Base-by-base conservation (phyloP, 2,797 vertebrate species). In the Macrochelys suwanniensis region DNA sequence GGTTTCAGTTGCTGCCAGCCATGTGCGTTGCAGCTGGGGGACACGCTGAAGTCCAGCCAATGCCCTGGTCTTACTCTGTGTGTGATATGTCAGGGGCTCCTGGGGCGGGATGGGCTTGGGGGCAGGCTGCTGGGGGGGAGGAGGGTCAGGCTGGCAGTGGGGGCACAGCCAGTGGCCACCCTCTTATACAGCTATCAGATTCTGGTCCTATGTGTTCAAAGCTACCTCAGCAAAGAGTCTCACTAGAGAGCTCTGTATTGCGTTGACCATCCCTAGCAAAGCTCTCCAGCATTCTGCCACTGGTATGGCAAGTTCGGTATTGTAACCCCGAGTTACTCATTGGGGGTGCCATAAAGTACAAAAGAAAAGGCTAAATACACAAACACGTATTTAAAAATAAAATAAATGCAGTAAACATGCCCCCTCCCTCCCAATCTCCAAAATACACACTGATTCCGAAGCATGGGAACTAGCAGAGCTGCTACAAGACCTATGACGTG, bases 301-400 rank as follows among this genome's bases (percentile, higher is more conserved):
- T 87, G 11, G 45, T 13, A 7, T 31, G 13, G 26, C 42, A 47
- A 28, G 26, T 77, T 78, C 26, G 51, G 6, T 85, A 11, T 61
- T 80, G 59, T 51, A 78, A 71, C 19, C 42, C 49, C 3, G 17
- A 85, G 33, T 82, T 91, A 53, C 17, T 45, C 42, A 45, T 74
- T 65, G 37, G 13, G 80, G 61, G 25, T n/a, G 54, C 7, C 16
- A 50, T 21, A 80, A 94, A 78, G 5, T 74, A 25, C 25, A 45
- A 74, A 25, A 74, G 71, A 74, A 74, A 42, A 74, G 68, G 80
- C n/a, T 91, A 82, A 93, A 90, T 21, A 92, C 51, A 91, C 28
- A 25, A 53, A 13, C 19, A 5, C 33, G 42, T 65, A 42, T 45
- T 1, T 28, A 54, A 68, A 21, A n/a, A 0, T 1, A 1, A 54